Evolutionary conservation across 2,888 invertebrate species (phyloP).

Genomic region (Chloroclysta siterata): DNA sequence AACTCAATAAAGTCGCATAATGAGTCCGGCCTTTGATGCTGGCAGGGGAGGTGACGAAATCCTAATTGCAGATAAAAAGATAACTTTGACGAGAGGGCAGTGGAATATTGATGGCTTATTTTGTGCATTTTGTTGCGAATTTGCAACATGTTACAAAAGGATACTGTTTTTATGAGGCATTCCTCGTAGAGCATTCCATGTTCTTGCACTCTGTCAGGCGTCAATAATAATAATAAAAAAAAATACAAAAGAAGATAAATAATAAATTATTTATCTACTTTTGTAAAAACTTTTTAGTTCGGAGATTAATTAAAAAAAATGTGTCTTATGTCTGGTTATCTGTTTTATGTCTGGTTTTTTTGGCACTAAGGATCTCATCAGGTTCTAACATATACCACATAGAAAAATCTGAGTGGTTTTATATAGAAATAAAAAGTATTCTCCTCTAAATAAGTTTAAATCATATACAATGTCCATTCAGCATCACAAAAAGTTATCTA

Average conservation of each 20-base stretch:
- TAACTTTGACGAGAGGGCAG: slow-evolving; percentile 67
- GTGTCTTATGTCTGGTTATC: no score
- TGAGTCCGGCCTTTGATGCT: slow-evolving; percentile 81
- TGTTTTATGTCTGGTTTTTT: no score
- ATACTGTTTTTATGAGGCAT: slow-evolving; percentile 20
- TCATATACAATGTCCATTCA: slow-evolving; percentile 24
- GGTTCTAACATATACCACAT: no score
- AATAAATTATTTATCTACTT: no score
- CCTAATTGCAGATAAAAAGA: slow-evolving; percentile 85
- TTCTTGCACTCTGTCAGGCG: no score
- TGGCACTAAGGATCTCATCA: no score
- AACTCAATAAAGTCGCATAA: slow-evolving; percentile 83
- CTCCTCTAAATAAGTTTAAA: neutral
- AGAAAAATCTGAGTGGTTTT: neutral
- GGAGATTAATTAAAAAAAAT: no score
- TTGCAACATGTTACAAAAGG: slow-evolving; percentile 26
- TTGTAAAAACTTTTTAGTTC: no score
- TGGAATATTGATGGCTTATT: slow-evolving; percentile 56
- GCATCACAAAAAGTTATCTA: slow-evolving; percentile 55
- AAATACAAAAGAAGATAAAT: no score
- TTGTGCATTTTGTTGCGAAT: slow-evolving; percentile 45
- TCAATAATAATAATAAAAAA: no score
- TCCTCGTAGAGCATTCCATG: no score
- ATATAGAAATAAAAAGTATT: neutral
- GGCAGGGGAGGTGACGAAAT: slow-evolving; percentile 75